Base-by-base conservation (phyloP, 2,888 invertebrate species). In the Lithosia quadra region DNA sequence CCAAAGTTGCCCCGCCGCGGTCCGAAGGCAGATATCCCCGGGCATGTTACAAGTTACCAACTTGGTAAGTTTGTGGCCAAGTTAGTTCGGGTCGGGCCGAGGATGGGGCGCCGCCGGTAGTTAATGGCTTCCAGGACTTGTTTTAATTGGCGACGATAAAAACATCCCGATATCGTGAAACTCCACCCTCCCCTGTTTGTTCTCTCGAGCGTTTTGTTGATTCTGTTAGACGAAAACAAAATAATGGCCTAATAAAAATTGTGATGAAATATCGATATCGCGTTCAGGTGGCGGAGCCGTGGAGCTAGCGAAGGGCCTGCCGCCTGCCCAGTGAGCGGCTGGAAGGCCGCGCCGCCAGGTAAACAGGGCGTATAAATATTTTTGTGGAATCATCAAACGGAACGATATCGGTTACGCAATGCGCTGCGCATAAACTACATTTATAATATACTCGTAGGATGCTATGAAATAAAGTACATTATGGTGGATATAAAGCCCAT, bases 401-500 rank as follows among this genome's bases (percentile, higher is more conserved):
- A 74, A 73, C 63, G 71, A 66, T 71, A 76, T 81, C 67, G 66
- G 72, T 75, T 68, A 68, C 73, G 69, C 72, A 73, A 71, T 71
- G 66, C 72, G 62, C 68, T 71, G 66, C 72, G 60, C 70, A 69
- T 74, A 68, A 69, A 71, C 15, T 72, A 64, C 55, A 18, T 64
- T 36, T 64, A 56, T 64, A 71, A 58, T 63, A 70, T 70, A 68
- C 61, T 61, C 43, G 65, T 56, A 60, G 59, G 63, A 70, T 67
- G 77, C 71, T 79, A 77, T 73, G 74, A 71, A 81, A 73, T 81
- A 77, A 79, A 76, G 72, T 62, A 73, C 67, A 65, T 78, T 77
- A 81, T 75, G 71, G 69, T 56, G 74, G 72, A 79, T 74, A 77
- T 79, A 81, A 76, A 73, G 74, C 63, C 65, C 71, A 72, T 80